phyloP scores from a whole-genome alignment of 2,888 invertebrate genomes.

The Timandra comae region DNA sequence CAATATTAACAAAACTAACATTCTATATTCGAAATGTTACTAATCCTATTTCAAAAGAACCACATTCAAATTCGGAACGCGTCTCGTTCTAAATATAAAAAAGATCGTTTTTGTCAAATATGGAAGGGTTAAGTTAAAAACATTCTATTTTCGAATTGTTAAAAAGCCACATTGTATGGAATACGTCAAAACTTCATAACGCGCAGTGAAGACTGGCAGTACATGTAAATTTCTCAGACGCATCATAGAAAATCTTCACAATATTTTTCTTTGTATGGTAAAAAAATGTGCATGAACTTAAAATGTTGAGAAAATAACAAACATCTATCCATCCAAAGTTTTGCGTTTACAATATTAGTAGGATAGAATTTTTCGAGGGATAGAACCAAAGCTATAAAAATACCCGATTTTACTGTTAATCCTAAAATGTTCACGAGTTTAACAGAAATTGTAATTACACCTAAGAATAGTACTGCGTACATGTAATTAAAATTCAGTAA shows the following conservation, averaged over 20 bases:
- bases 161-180: slow-evolving; percentile 76
- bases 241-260: no score
- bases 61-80: slow-evolving; percentile 65
- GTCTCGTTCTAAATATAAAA: slow-evolving; percentile 72
- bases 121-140: slow-evolving; percentile 77
- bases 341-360: neutral
- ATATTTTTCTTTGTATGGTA: no score
- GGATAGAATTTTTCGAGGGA: neutral
- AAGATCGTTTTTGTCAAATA: slow-evolving; percentile 71
- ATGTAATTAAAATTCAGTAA: no score
- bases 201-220: slow-evolving; percentile 37
- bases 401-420: no score
- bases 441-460: no score
- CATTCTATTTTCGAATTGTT: slow-evolving; percentile 76
- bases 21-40: slow-evolving; percentile 63
- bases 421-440: no score
- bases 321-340: no score
- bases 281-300: no score
- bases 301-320: no score
- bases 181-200: slow-evolving; percentile 72
- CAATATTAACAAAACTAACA: slow-evolving; percentile 40
- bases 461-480: no score
- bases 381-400: no score
- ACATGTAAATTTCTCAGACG: slow-evolving; percentile 27
- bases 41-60: slow-evolving; percentile 59